phyloP scores from a whole-genome alignment of 1,140 invertebrate species.

The Diprion similis region DNA sequence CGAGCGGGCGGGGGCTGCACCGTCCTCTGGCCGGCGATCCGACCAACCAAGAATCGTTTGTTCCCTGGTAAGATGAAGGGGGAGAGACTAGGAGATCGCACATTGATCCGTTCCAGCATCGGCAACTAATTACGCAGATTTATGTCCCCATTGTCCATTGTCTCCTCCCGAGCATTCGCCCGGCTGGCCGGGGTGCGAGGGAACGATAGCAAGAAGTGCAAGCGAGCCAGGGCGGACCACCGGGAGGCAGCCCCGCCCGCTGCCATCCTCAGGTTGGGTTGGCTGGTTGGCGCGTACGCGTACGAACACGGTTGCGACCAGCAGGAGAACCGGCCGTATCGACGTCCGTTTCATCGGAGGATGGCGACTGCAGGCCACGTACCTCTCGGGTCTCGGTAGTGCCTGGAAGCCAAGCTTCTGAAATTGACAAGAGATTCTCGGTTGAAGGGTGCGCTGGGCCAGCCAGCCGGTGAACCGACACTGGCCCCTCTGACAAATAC shows the following conservation, averaged over 20 bases:
- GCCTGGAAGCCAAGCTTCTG: too few species aligned
- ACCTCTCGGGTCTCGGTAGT: too few species aligned
- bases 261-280: slow-evolving; percentile 15
- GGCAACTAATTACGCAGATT: slow-evolving; percentile 74
- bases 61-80: slow-evolving; percentile 45
- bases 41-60: slow-evolving; percentile 62
- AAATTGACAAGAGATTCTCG: too few species aligned
- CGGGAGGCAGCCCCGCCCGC: slow-evolving; percentile 49
- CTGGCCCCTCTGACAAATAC: too few species aligned
- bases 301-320: slow-evolving; percentile 20
- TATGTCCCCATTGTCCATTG: slow-evolving; percentile 73
- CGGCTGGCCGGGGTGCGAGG: slow-evolving; percentile 23
- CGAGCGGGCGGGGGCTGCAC: slow-evolving; percentile 43
- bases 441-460: neutral
- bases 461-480: neutral
- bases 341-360: slow-evolving; percentile 23
- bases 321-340: slow-evolving; percentile 16
- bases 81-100: slow-evolving; percentile 56
- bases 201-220: slow-evolving; percentile 27
- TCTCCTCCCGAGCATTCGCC: slow-evolving; percentile 49
- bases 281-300: slow-evolving; percentile 24
- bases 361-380: slow-evolving; percentile 4
- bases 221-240: slow-evolving; percentile 48
- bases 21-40: slow-evolving; percentile 53
- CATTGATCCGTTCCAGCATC: slow-evolving; percentile 61